These are phyloP conservation scores for Cheilosia impressa DNA, from an alignment of 2,888 invertebrate genomes.

Conservation along the genomic window DNA sequence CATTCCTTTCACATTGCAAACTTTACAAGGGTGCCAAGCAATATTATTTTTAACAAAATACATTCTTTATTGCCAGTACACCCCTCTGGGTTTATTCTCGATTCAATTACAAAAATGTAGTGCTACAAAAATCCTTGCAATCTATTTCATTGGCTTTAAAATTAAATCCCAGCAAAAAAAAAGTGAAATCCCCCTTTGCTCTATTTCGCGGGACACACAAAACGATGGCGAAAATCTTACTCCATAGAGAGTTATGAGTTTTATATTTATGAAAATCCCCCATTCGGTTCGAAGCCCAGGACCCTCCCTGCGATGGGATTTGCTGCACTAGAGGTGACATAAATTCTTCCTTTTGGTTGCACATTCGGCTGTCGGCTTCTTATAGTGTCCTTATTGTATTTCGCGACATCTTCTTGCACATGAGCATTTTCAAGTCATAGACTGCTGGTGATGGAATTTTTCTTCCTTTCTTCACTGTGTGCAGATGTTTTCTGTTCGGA, in stretches of 20 bases:
- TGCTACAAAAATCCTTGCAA: slow-evolving; percentile 13
- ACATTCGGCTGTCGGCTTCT: slow-evolving; percentile 13
- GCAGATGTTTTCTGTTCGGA: background rate
- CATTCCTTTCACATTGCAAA: background rate
- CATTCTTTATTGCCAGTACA: background rate
- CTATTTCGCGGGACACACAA: background rate
- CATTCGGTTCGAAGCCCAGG: background rate
- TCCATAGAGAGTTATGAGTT: slow-evolving; percentile 51
- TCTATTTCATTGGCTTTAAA: slow-evolving; percentile 53
- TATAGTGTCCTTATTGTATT: background rate
- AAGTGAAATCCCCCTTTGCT: background rate
- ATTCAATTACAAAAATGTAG: slow-evolving; percentile 37
- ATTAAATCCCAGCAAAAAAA: slow-evolving; percentile 24
- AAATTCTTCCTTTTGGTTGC: slow-evolving; percentile 46
- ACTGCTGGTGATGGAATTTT: slow-evolving; percentile 56
- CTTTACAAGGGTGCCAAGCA: background rate
- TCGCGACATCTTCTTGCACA: slow-evolving; percentile 30
- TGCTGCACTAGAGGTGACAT: slow-evolving; percentile 41
- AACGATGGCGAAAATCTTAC: slow-evolving; percentile 26
- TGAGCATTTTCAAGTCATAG: slow-evolving; percentile 51
- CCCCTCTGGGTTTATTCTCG: slow-evolving; percentile 7
- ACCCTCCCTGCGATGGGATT: background rate
- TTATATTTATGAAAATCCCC: slow-evolving; percentile 56
- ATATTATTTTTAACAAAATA: background rate
- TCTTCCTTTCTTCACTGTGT: background rate